Evolutionary conservation across 2,888 invertebrate species (phyloP), one percentile per base, ranked within the genome.

Genomic region (Caenorhabditis sp.): DNA sequence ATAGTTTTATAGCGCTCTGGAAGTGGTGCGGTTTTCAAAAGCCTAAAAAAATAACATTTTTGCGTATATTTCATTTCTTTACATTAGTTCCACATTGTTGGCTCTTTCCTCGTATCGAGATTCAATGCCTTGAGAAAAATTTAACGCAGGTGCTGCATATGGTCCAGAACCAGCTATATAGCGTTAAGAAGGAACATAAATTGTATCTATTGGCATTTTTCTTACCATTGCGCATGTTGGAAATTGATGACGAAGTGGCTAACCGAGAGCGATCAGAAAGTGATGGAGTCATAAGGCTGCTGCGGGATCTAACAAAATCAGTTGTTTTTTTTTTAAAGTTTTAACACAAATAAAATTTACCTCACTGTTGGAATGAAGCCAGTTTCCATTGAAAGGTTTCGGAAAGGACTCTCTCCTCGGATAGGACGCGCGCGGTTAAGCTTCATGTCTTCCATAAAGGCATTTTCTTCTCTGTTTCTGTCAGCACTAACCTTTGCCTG

Each of bases 91-190:
- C 24, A 88, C 84, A 51, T 90, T 88, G 55, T 88, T 86, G 0
- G 88, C 87, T 62, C 88, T 69, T 11, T 81, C 76, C 50, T 87
- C 86, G 74, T 90, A 90, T 50, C 89, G 74, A 8, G 90, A 88
- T 60, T 88, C 90, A 56, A 91, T 87, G 51, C 90, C 91, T 60
- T 90, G 88, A 5, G 89, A 85, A 37, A 76, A 64, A 20, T 72
- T 58, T 18, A 90, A 85, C 13, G 90, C 89, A 2, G 91, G 91
- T 2, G 91, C 91, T 18, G 88, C 88, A 77, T 91, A 91, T 8
- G 90, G 90, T 15, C 90, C 90, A 47, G 80, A 83, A 15, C 85
- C 83, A 65, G 78, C 86, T 85, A 70, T 55, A 58, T 61, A 2
- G 2, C 6, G 13, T 40, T 13, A 40, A 40, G 6, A 53, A 22